Base-by-base conservation (phyloP, 2,113 vertebrate genomes). In the Falcunculus frontatus region DNA sequence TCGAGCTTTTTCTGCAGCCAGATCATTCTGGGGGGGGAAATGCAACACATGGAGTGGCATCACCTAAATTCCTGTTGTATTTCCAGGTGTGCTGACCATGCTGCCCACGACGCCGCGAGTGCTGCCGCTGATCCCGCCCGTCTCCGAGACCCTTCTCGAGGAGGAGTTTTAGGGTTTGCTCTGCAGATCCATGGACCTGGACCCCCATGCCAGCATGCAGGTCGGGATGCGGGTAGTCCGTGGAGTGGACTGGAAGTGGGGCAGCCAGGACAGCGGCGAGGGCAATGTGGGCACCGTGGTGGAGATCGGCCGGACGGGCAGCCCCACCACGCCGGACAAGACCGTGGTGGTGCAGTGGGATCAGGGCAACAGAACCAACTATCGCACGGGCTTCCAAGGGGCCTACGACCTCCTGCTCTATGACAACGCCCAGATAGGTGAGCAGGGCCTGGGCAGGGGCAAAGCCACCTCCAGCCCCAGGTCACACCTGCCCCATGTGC, bases 291-390 rank as follows among this genome's bases (percentile, higher is more conserved):
- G 99, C 89, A 99, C 99, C 0, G 99, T 99, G 97, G 99, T 99
- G 93, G 99, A 99, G 97, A 99, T 99, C 5, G 99, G 99, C 37
- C 98, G 99, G 17, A 98, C 99, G 16, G 99, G 99, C 92, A 99
- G 99, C 98, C 99, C 99, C 30, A 99, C 99, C 3, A 99, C 99
- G 0, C 99, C 99, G 0, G 99, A 99, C 95, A 99, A 99, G 95
- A 99, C 99, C 0, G 99, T 99, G 63, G 99, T 99, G 4, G 99
- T 99, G 79, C 99, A 99, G 97, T 99, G 99, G 99, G 99, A 99
- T 95, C 99, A 99, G 39, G 99, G 99, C 84, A 99, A 99, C 22
- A 98, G 99, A 35, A 99, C 99, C 72, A 99, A 99, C 97, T 99
- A 99, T 50, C 98, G 99, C 35, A 99, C 99, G 0, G 99, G 99